Evolutionary conservation across 92 coral and sea anemone genomes (phyloP).

Genomic region (Zoanthus sociatus): DNA sequence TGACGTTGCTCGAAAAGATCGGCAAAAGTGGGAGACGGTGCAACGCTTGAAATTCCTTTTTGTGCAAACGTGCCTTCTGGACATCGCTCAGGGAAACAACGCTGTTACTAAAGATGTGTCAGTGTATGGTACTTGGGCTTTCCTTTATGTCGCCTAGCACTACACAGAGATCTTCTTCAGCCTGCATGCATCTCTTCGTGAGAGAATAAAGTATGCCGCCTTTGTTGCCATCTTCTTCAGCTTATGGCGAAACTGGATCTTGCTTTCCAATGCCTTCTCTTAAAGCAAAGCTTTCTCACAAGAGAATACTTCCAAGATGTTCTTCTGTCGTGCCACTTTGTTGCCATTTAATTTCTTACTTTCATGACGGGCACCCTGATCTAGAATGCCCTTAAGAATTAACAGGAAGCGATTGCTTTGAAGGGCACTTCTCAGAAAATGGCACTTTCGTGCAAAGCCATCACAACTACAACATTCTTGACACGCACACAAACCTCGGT

Average conservation of each 20-base stretch:
- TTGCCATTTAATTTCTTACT: conserved; percentile 61
- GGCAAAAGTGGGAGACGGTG: too few relatives aligned
- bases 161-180: conserved; percentile 70
- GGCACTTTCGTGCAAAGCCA: conserved; percentile 66
- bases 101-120: conserved; percentile 66
- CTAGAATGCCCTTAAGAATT: conserved; percentile 63
- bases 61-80: conserved; percentile 60
- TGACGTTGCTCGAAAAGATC: too few relatives aligned
- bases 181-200: conserved; percentile 71
- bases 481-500: conserved; percentile 70
- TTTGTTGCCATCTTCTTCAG: conserved; percentile 65
- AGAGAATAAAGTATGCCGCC: conserved; percentile 63
- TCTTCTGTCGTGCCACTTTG: conserved; percentile 68
- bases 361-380: conserved; percentile 64
- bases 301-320: conserved; percentile 72
- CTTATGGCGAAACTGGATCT: conserved; percentile 69
- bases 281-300: conserved; percentile 64
- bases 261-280: not conserved
- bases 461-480: conserved; percentile 66
- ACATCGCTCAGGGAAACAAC: conserved; percentile 60
- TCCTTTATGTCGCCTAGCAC: conserved; percentile 52
- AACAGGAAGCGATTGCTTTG: conserved; percentile 65
- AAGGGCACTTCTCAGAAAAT: conserved; percentile 64
- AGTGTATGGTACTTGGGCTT: conserved; percentile 72
- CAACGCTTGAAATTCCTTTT: too few relatives aligned